A percentile compares a stretch with the other conserved stretches of the same genome.
Evolutionary conservation across 2,113 vertebrate genomes (phyloP).

Genomic region (Castor canadensis): DNA sequence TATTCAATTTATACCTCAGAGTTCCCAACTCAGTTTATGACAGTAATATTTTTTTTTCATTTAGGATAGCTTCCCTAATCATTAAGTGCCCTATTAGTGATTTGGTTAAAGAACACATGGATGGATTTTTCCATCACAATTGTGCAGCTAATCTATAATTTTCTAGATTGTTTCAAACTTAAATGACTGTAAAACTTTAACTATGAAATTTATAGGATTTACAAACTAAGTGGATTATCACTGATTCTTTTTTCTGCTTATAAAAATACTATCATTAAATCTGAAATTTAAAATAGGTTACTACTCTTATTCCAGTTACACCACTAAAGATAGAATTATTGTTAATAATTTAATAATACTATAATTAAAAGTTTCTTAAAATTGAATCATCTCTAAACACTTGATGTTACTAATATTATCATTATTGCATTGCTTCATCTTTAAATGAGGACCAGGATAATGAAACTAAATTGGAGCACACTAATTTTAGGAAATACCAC

Average conservation of each 20-base stretch:
- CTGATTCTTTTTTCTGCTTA: not conserved
- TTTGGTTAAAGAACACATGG: not conserved
- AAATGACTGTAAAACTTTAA: not conserved
- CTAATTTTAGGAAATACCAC: not conserved
- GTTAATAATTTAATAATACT: conserved; percentile 20
- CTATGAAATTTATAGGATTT: not conserved
- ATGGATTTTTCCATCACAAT: not conserved
- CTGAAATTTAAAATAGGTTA: conserved; percentile 9
- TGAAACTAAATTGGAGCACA: not conserved
- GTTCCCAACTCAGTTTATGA: conserved; percentile 10
- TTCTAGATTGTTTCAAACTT: conserved; percentile 26
- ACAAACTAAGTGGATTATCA: not conserved
- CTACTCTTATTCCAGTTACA: not conserved
- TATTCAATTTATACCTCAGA: conserved; percentile 16
- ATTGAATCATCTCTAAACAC: not conserved
- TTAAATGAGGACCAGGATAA: not conserved
- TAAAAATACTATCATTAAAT: conserved; percentile 18
- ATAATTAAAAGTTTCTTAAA: not conserved
- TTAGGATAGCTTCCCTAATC: not conserved
- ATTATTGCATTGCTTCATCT: not conserved
- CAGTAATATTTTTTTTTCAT: not conserved
- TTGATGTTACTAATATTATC: not conserved
- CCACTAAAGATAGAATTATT: conserved; percentile 34
- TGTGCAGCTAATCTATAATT: not conserved
- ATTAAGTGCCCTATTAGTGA: not conserved